A percentile compares a stretch with the other conserved stretches of the same genome.
These are phyloP conservation scores for Daubentonia madagascariensis DNA, from an alignment of 2,113 vertebrate genomes.

Conservation along the genomic window DNA sequence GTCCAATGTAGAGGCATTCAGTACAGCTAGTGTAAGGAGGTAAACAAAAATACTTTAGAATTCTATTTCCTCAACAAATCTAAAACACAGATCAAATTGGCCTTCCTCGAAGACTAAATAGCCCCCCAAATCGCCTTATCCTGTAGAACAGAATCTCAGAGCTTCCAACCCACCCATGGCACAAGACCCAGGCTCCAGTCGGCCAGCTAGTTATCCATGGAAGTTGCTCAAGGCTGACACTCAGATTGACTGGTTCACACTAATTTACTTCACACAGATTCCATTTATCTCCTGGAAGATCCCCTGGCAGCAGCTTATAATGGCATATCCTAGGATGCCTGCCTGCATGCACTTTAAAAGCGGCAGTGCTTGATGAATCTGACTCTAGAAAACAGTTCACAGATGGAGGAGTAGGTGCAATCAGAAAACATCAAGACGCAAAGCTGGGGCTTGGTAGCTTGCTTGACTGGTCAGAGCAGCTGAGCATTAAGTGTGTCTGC, in stretches of 20 bases:
- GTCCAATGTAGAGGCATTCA: constrained; percentile 73
- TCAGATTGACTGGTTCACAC: constrained; percentile 90
- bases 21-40: constrained; percentile 70
- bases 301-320: constrained; percentile 88
- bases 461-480: constrained; percentile 83
- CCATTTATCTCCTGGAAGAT: constrained; percentile 89
- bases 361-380: constrained; percentile 85
- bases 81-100: constrained; percentile 71
- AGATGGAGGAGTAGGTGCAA: constrained; percentile 84
- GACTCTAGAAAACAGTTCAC: constrained; percentile 85
- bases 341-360: constrained; percentile 85
- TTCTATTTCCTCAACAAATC: constrained; percentile 28
- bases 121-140: constrained; percentile 55
- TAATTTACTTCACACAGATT: constrained; percentile 91
- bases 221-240: constrained; percentile 87
- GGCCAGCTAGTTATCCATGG: constrained; percentile 85
- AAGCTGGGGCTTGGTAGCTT: constrained; percentile 85
- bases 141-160: constrained; percentile 75
- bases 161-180: constrained; percentile 76
- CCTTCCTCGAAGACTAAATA: constrained; percentile 57
- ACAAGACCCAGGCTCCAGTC: constrained; percentile 80
- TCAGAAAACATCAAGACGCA: constrained; percentile 84
- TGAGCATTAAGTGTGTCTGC: constrained; percentile 82
- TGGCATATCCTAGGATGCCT: constrained; percentile 87
- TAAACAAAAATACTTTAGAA: constrained; percentile 62